Evolutionary conservation across 2,797 vertebrate genomes (phyloP).

Genomic region (Rhinoraja longicauda): DNA sequence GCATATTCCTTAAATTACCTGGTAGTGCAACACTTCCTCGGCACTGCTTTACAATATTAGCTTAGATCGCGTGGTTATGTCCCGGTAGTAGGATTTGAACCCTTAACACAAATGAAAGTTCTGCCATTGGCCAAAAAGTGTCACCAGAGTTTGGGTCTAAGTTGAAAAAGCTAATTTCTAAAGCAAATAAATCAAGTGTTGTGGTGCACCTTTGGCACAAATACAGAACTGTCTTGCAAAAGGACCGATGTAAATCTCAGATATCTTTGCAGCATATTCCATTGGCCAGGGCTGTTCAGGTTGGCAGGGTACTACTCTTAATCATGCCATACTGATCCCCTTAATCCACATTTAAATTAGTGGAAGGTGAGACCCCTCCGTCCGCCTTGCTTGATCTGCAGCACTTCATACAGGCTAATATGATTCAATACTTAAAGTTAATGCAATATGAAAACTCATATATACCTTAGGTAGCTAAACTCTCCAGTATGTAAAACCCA

Average conservation of each 20-base stretch:
- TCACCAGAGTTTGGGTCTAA: not conserved
- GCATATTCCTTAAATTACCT: constrained; percentile 37
- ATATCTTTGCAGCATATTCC: not conserved
- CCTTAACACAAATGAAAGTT: not conserved
- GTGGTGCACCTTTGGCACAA: not conserved
- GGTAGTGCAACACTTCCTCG: not conserved
- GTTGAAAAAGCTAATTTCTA: not conserved
- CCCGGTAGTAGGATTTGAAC: not conserved
- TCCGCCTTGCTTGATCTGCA: not conserved
- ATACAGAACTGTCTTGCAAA: not conserved
- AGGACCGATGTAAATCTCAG: too few species aligned
- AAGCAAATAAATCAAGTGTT: not conserved
- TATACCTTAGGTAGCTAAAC: not conserved
- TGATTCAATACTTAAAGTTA: not conserved
- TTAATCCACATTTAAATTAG: not conserved
- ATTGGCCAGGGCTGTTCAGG: not conserved
- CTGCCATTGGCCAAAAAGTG: not conserved
- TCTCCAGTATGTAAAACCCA: not conserved
- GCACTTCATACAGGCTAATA: not conserved
- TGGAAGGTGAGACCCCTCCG: not conserved
- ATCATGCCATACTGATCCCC: not conserved
- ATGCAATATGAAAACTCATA: not conserved
- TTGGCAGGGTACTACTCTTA: not conserved
- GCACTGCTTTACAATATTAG: not conserved
- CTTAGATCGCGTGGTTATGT: not conserved